Evolutionary conservation across 2,888 invertebrate species (phyloP).

Genomic region (Polymixis lichenea): DNA sequence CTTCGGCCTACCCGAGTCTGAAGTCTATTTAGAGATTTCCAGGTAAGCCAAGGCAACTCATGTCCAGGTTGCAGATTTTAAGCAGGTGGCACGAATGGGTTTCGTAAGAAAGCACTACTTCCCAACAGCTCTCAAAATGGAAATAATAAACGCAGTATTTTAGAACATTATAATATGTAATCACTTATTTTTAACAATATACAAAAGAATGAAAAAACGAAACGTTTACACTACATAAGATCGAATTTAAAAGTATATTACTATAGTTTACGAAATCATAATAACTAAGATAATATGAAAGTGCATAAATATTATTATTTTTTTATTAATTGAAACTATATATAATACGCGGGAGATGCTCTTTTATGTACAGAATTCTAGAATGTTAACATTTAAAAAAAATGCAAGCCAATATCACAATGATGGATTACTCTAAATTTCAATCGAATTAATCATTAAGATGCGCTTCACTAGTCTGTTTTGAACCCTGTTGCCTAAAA

Average conservation of each 20-base stretch:
- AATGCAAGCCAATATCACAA: constrained; percentile 57
- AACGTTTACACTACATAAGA: constrained; percentile 48
- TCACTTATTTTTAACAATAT: constrained; percentile 68
- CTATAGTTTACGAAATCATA: constrained; percentile 41
- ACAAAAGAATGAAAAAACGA: constrained; percentile 63
- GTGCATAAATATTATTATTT: constrained; percentile 51
- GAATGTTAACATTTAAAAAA: constrained; percentile 18
- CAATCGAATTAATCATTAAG: constrained; percentile 4
- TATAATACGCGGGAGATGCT: constrained; percentile 34
- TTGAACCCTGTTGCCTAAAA: constrained; percentile 25
- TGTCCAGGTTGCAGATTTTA: too few relatives aligned
- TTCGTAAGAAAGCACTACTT: too few relatives aligned
- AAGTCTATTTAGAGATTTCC: too few relatives aligned
- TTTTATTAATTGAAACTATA: constrained; percentile 27
- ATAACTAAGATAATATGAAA: constrained; percentile 35
- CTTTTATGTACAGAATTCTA: constrained; percentile 52
- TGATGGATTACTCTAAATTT: constrained; percentile 21
- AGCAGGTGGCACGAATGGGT: too few relatives aligned
- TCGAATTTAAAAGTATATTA: constrained; percentile 57
- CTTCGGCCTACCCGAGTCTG: too few relatives aligned
- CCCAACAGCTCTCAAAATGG: too few relatives aligned
- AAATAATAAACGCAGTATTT: constrained; percentile 60
- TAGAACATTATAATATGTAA: constrained; percentile 68
- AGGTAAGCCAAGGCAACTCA: too few relatives aligned
- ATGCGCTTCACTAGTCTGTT: constrained; percentile 10